These are phyloP conservation scores for Corynorhinus townsendii DNA, from an alignment of 2,113 vertebrate genomes.

Conservation along the genomic window DNA sequence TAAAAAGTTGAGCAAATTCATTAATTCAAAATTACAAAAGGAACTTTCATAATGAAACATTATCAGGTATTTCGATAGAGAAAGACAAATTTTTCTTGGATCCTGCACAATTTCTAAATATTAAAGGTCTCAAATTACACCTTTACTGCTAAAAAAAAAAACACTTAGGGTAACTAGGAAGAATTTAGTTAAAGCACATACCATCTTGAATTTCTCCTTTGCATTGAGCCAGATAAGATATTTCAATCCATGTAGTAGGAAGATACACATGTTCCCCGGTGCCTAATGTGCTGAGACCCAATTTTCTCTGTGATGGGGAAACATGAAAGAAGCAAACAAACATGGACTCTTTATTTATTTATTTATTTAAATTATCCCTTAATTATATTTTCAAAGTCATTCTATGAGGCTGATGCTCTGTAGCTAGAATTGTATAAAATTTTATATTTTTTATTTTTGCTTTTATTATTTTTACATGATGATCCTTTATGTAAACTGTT, in stretches of 20 bases:
- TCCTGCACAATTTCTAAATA: constrained; percentile 36
- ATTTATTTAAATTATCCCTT: neutral
- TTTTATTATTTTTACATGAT: neutral
- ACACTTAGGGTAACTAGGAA: neutral
- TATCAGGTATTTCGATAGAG: constrained; percentile 11
- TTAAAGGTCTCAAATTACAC: constrained; percentile 34
- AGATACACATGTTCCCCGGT: constrained; percentile 70
- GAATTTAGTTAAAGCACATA: constrained; percentile 61
- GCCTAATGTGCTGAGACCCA: constrained; percentile 63
- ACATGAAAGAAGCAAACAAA: constrained; percentile 25
- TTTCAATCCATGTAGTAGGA: constrained; percentile 73
- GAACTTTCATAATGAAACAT: neutral
- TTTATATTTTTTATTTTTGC: neutral
- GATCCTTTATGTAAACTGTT: neutral
- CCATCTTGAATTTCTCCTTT: constrained; percentile 81
- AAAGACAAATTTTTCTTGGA: constrained; percentile 38
- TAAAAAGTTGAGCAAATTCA: constrained; percentile 56
- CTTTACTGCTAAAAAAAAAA: constrained; percentile 53
- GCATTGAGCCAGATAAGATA: constrained; percentile 77
- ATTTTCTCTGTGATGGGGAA: constrained; percentile 65
- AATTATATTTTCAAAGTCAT: neutral
- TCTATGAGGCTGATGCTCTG: neutral
- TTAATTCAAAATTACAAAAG: constrained; percentile 38
- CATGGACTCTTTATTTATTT: neutral
- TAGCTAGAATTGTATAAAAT: neutral